Conservation (phyloP, 2,888 invertebrate species). For the Spodoptera picta region DNA sequence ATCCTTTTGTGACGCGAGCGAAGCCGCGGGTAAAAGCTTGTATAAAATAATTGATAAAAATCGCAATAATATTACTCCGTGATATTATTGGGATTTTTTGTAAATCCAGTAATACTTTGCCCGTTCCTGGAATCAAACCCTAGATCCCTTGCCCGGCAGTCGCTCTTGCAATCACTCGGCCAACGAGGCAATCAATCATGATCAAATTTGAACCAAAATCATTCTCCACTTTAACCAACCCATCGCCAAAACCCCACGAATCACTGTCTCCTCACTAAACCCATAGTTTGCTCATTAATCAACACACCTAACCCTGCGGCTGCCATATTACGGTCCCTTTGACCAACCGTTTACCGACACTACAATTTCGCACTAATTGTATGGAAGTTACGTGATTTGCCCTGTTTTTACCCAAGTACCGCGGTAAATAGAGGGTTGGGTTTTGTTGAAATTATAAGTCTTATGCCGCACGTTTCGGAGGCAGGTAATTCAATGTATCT, state of each 20-base stretch:
- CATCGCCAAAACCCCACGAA: conserved; percentile 19
- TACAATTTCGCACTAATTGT: conserved; percentile 48
- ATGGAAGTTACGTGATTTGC: conserved; percentile 40
- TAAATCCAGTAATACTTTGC: too few relatives aligned
- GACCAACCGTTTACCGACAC: conserved; percentile 57
- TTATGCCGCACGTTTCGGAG: conserved; percentile 13
- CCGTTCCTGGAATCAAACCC: too few relatives aligned
- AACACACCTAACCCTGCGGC: conserved; percentile 37
- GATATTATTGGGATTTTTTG: too few relatives aligned
- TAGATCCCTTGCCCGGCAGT: too few relatives aligned
- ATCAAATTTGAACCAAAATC: conserved; percentile 5
- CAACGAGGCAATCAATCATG: too few relatives aligned
- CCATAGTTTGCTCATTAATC: conserved; percentile 56
- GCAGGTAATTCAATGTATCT: conserved; percentile 12
- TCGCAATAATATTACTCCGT: too few relatives aligned
- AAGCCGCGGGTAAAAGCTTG: too few relatives aligned
- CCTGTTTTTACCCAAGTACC: conserved; percentile 51
- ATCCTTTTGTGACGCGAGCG: too few relatives aligned
- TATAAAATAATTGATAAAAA: too few relatives aligned
- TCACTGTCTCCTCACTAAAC: conserved; percentile 45
- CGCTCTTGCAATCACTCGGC: too few relatives aligned
- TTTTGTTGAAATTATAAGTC: conserved; percentile 35
- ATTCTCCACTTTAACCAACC: conserved; percentile 22
- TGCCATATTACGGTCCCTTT: conserved; percentile 48
- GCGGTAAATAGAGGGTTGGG: conserved; percentile 53